phyloP scores from a whole-genome alignment of 2,888 invertebrate genomes.

The Oscheius onirici region DNA sequence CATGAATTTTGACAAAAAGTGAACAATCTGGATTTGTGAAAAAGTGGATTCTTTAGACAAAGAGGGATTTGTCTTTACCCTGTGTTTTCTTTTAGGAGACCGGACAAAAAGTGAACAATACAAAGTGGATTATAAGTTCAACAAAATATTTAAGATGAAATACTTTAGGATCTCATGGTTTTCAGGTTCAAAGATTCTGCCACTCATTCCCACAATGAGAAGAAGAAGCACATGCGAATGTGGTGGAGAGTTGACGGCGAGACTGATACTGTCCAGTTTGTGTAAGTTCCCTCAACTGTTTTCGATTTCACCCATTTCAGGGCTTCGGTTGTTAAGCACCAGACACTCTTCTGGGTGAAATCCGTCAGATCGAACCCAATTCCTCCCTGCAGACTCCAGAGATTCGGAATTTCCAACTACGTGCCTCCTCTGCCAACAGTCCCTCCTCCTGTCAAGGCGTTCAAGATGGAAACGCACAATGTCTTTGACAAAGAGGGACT shows the following conservation, averaged over 20 bases:
- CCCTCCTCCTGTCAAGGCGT: conserved; percentile 65
- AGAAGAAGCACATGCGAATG: conserved; percentile 66
- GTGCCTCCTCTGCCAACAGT: conserved; percentile 53
- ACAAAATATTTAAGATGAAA: background rate
- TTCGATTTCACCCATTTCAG: conserved; percentile 43
- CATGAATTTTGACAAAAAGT: too few relatives aligned
- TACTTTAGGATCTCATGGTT: background rate
- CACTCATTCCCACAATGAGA: conserved; percentile 69
- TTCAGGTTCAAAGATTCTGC: conserved; percentile 59
- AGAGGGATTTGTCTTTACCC: too few relatives aligned
- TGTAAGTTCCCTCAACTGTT: conserved; percentile 46
- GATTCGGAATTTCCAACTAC: conserved; percentile 53
- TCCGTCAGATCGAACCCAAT: conserved; percentile 65
- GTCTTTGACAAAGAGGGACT: conserved; percentile 53
- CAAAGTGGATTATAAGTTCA: too few relatives aligned
- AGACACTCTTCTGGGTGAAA: conserved; percentile 63
- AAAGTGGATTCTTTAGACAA: too few relatives aligned
- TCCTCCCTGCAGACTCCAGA: conserved; percentile 61
- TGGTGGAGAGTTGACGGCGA: conserved; percentile 70
- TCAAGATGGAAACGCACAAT: conserved; percentile 69
- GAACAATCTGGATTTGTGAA: too few relatives aligned
- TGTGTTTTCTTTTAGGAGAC: too few relatives aligned
- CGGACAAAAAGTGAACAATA: too few relatives aligned
- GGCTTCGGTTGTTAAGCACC: conserved; percentile 68
- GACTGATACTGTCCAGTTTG: conserved; percentile 65